Conservation (phyloP, 2,113 vertebrate species). For the Reinhardtius hippoglossoides region DNA sequence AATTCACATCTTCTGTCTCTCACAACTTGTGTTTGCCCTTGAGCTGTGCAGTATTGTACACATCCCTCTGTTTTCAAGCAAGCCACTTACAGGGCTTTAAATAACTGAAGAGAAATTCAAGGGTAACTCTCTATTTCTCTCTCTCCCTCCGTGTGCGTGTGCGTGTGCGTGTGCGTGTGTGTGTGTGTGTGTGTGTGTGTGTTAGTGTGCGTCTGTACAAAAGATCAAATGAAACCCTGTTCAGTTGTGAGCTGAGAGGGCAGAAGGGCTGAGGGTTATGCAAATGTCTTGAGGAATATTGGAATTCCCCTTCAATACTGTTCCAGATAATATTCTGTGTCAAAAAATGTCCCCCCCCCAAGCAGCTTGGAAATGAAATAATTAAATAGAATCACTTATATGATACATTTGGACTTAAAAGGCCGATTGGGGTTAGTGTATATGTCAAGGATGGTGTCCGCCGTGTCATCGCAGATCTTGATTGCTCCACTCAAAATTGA, state of each 20-base stretch:
- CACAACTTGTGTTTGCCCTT: conserved; percentile 6
- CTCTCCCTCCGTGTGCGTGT: not conserved
- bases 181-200: not conserved
- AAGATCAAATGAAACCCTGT: conserved; percentile 61
- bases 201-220: conserved; percentile 7
- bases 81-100: conserved; percentile 38
- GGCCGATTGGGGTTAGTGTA: conserved; percentile 37
- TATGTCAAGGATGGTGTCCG: conserved; percentile 34
- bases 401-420: conserved; percentile 45
- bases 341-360: conserved; percentile 34
- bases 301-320: conserved; percentile 51
- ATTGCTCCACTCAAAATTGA: conserved; percentile 44
- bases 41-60: conserved; percentile 8
- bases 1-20: conserved; percentile 6
- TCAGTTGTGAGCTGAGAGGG: conserved; percentile 39
- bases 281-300: conserved; percentile 52
- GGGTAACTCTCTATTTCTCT: not conserved
- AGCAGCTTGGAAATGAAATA: conserved; percentile 56
- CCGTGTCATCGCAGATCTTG: conserved; percentile 39
- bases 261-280: conserved; percentile 47
- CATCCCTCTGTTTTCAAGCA: conserved; percentile 28
- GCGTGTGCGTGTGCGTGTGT: not conserved
- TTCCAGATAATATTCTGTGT: conserved; percentile 58
- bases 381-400: conserved; percentile 47
- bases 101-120: conserved; percentile 37